Conservation (phyloP, 1,140 invertebrate genomes). For the Drosophila simulans region DNA sequence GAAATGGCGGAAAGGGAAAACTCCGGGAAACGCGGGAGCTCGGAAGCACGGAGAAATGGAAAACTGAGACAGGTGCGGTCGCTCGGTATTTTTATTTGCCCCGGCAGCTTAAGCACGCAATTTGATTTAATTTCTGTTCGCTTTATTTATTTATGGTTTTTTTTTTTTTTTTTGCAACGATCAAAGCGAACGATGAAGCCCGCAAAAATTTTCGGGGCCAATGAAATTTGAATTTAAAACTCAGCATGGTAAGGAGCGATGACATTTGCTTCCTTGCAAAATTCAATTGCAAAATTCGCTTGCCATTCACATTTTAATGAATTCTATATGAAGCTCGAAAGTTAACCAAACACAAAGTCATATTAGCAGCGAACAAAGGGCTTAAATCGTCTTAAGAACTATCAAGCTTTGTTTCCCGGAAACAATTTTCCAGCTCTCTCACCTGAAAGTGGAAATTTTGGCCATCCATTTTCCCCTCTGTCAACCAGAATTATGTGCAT, state of each 20-base stretch:
- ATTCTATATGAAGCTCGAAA: slow-evolving; percentile 6
- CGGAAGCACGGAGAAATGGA: slow-evolving; percentile 12
- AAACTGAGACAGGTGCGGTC: slow-evolving; percentile 47
- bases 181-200: slow-evolving; percentile 45
- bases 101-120: slow-evolving; percentile 51
- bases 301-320: slow-evolving; percentile 15
- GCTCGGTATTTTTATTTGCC: slow-evolving; percentile 46
- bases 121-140: slow-evolving; percentile 67
- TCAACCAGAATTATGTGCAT: slow-evolving; percentile 16
- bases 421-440: background rate
- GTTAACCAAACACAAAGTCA: slow-evolving; percentile 7
- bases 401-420: slow-evolving; percentile 11
- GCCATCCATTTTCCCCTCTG: slow-evolving; percentile 2
- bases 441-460: background rate
- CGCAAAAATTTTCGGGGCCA: slow-evolving; percentile 34
- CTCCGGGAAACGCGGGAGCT: slow-evolving; percentile 1
- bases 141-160: slow-evolving; percentile 65
- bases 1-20: slow-evolving; percentile 23
- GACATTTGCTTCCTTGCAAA: slow-evolving; percentile 3
- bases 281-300: background rate
- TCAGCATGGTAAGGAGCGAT: background rate
- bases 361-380: slow-evolving; percentile 4
- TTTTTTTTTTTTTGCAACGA: slow-evolving; percentile 35
- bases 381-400: background rate
- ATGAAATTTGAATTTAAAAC: slow-evolving; percentile 44